A percentile compares a stretch with the other conserved stretches of the same genome.
These are phyloP conservation scores for Leucopsar rothschildi DNA, from an alignment of 2,113 vertebrate genomes.

Conservation along the genomic window DNA sequence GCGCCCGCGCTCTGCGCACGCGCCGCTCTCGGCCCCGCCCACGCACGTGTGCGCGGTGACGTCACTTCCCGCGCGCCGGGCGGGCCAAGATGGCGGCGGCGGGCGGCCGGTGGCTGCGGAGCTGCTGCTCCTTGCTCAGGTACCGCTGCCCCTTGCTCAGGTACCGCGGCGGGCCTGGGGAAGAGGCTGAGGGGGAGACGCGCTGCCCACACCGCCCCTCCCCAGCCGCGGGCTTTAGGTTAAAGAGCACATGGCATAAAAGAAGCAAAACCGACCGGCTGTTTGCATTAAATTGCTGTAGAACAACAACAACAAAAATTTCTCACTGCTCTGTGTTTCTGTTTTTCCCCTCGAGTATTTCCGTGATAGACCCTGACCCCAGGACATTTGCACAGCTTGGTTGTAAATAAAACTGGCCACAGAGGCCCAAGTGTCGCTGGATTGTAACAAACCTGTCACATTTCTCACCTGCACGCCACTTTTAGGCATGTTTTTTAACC, in stretches of 20 bases:
- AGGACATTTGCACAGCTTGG: rapidly evolving
- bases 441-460: rapidly evolving
- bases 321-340: too few species aligned
- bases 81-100: conserved; percentile 47
- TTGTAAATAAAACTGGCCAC: neutral
- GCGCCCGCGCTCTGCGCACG: neutral
- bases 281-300: neutral
- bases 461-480: neutral
- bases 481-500: neutral
- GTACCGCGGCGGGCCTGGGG: conserved; percentile 30
- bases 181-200: neutral
- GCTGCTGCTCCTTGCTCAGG: conserved; percentile 62
- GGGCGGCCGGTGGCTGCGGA: neutral
- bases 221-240: rapidly evolving
- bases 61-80: conserved; percentile 38
- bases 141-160: conserved; percentile 64
- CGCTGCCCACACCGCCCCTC: neutral
- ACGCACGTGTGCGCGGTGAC: rapidly evolving
- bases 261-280: rapidly evolving
- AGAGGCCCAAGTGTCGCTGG: neutral
- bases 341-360: neutral
- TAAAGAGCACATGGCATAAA: rapidly evolving
- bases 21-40: rapidly evolving
- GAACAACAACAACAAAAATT: rapidly evolving
- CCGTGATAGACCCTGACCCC: rapidly evolving